A percentile compares a stretch with the other conserved stretches of the same genome.
Evolutionary conservation across 1,140 invertebrate genomes (phyloP).

Genomic region (Glomeris maerens): DNA sequence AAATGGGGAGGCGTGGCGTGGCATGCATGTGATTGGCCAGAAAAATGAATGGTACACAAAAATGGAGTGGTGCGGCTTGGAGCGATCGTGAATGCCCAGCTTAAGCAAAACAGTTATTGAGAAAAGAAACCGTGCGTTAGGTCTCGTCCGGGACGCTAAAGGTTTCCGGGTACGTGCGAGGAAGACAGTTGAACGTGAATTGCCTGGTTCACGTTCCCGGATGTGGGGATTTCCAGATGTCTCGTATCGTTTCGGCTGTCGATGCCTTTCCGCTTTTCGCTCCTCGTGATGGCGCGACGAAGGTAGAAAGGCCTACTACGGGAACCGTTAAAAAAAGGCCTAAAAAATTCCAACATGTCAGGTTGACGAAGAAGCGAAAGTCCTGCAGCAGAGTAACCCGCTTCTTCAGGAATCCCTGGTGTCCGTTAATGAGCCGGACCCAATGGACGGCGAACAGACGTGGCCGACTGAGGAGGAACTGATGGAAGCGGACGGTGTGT

Average conservation of each 20-base stretch:
- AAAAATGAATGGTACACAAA: too few relatives aligned
- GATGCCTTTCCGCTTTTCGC: constrained; percentile 65
- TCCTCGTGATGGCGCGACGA: constrained; percentile 1
- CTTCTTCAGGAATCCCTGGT: constrained; percentile 49
- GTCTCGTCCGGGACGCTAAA: constrained; percentile 51
- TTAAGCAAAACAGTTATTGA: too few relatives aligned
- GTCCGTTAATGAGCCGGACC: constrained; percentile 66
- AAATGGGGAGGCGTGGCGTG: too few relatives aligned
- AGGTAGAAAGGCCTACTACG: constrained; percentile 3
- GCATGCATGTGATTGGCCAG: too few relatives aligned
- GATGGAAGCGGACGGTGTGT: constrained; percentile 42
- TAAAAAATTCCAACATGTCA: too few relatives aligned
- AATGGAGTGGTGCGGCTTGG: too few relatives aligned
- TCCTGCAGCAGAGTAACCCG: constrained; percentile 23
- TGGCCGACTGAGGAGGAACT: constrained; percentile 89
- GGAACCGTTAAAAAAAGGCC: constrained; percentile 9
- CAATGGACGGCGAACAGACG: constrained; percentile 90
- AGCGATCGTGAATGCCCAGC: too few relatives aligned
- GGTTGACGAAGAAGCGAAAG: constrained; percentile 24
- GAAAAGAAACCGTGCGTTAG: constrained; percentile 20
- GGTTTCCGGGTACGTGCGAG: constrained; percentile 71
- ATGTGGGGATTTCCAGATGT: constrained; percentile 82
- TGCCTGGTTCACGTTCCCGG: constrained; percentile 75
- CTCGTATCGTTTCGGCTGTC: constrained; percentile 51
- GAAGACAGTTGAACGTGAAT: constrained; percentile 68